phyloP scores from a whole-genome alignment of 2,888 invertebrate species.

The Pachydiplax longipennis region DNA sequence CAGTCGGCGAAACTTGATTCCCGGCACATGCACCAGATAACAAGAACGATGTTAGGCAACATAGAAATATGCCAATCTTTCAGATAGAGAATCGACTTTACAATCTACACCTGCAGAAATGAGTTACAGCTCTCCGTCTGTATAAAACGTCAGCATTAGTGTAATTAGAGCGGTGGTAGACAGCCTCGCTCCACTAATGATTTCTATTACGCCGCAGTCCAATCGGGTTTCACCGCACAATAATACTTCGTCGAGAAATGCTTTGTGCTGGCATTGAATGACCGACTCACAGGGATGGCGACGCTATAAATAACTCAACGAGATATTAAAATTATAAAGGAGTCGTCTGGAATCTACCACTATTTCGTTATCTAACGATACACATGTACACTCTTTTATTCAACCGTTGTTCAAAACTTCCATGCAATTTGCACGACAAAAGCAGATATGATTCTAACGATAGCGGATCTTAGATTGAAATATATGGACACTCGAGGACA shows the following conservation, averaged over 20 bases:
- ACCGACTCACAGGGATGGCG: neutral
- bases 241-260: neutral
- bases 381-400: too few species aligned
- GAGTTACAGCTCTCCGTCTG: neutral
- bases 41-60: neutral
- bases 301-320: neutral
- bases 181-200: neutral
- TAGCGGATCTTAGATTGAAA: too few species aligned
- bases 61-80: neutral
- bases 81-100: neutral
- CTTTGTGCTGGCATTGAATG: neutral
- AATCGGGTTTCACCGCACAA: neutral
- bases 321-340: neutral
- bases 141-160: neutral
- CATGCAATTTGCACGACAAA: too few species aligned
- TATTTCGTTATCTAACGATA: neutral
- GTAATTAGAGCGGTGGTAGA: neutral
- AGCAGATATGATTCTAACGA: too few species aligned
- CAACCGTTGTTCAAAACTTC: too few species aligned
- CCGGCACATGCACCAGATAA: too few species aligned
- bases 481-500: too few species aligned
- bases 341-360: neutral
- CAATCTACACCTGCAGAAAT: neutral
- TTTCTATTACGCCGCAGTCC: neutral
- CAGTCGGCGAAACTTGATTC: neutral